These are phyloP conservation scores for Chelonoidis abingdonii DNA, from an alignment of 2,113 vertebrate genomes.

Conservation along the genomic window DNA sequence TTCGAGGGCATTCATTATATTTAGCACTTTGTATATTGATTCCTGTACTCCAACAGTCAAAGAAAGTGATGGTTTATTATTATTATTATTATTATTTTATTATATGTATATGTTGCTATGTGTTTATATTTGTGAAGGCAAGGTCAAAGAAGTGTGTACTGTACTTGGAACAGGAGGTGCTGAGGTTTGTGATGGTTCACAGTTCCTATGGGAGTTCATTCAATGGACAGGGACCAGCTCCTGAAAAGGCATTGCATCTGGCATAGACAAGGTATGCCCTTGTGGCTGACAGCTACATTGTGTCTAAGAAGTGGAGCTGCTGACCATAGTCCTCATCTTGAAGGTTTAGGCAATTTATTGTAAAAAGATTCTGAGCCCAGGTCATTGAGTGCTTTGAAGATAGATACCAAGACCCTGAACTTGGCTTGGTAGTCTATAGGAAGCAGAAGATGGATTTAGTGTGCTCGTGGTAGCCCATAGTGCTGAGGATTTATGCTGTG, in stretches of 20 bases:
- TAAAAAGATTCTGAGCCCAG: background rate
- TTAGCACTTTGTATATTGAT: background rate
- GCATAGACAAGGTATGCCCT: background rate
- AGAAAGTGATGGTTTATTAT: background rate
- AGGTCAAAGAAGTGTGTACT: background rate
- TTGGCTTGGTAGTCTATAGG: background rate
- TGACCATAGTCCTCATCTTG: background rate
- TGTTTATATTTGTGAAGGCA: background rate
- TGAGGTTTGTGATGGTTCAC: background rate
- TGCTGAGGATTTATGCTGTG: background rate
- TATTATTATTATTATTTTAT: too few relatives aligned
- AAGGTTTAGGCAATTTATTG: background rate
- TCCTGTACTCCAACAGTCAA: background rate
- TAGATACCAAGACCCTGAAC: background rate
- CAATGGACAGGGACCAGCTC: background rate
- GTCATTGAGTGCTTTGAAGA: background rate
- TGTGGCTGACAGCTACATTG: background rate
- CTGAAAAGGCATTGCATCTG: background rate
- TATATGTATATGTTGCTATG: too few relatives aligned
- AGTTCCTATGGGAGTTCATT: background rate
- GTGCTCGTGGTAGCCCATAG: accelerated
- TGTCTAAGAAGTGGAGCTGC: background rate
- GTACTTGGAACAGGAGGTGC: background rate
- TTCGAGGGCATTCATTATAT: background rate
- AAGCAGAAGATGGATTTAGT: background rate